phyloP scores from a whole-genome alignment of 1,140 invertebrate genomes.

The Ceratitis capitata region DNA sequence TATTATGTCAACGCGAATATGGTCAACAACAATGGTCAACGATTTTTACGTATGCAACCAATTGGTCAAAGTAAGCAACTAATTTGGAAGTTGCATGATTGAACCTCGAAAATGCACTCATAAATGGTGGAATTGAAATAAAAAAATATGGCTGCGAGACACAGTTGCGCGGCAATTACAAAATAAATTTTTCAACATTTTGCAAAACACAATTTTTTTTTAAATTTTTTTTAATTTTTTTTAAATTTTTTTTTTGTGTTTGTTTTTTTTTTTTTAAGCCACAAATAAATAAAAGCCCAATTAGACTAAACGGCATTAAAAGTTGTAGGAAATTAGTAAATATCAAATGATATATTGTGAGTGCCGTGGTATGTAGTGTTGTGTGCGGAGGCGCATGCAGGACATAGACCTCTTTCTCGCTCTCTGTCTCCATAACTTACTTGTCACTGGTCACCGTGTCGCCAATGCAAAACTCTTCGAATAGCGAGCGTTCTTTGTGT shows the following conservation, averaged over 20 bases:
- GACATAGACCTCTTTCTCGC: not conserved
- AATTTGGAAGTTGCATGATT: slow-evolving; percentile 17
- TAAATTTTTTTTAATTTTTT: too few species aligned
- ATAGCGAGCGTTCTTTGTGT: not conserved
- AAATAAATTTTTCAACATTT: not conserved
- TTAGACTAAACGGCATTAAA: not conserved
- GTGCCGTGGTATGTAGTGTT: not conserved
- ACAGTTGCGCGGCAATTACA: not conserved
- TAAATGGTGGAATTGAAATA: not conserved
- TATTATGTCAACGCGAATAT: not conserved
- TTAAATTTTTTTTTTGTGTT: not conserved
- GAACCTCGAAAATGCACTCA: not conserved
- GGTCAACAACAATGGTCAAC: not conserved
- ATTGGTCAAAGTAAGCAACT: not conserved
- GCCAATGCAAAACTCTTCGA: slow-evolving; percentile 1
- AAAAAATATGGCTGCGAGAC: not conserved
- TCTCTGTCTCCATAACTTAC: not conserved
- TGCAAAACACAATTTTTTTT: too few species aligned
- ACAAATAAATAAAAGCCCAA: not conserved
- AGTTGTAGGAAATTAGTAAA: not conserved
- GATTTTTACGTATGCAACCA: not conserved
- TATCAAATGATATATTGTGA: not conserved
- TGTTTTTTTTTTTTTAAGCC: not conserved
- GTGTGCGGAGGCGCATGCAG: not conserved
- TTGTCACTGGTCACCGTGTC: not conserved